A percentile compares a stretch with the other conserved stretches of the same genome.
Evolutionary conservation across 2,113 vertebrate species (phyloP).

Genomic region (Sylvilagus bachmani): DNA sequence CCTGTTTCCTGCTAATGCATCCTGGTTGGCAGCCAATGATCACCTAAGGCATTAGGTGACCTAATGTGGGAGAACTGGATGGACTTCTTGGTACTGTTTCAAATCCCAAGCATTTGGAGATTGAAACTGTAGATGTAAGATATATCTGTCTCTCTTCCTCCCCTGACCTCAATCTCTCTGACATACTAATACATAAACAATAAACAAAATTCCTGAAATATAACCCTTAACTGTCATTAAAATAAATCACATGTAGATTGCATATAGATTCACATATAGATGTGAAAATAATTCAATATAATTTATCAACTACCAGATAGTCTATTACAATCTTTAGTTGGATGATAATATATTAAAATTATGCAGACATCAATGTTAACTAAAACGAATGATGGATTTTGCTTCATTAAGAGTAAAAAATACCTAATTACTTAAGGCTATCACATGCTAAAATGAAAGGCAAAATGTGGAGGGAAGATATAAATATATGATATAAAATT

Average conservation of each 20-base stretch:
- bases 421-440: not conserved
- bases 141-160: too few relatives aligned
- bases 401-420: not conserved
- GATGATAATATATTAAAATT: not conserved
- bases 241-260: not conserved
- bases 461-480: not conserved
- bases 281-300: not conserved
- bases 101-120: too few relatives aligned
- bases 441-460: not conserved
- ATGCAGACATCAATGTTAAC: not conserved
- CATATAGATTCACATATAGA: too few relatives aligned
- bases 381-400: not conserved
- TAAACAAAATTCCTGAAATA: not conserved
- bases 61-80: too few relatives aligned
- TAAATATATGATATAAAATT: not conserved
- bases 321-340: not conserved
- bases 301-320: not conserved
- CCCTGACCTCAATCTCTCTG: too few relatives aligned
- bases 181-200: too few relatives aligned
- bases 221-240: not conserved
- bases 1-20: too few relatives aligned
- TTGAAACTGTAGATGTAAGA: too few relatives aligned
- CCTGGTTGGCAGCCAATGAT: too few relatives aligned
- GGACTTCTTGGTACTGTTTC: too few relatives aligned
- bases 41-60: too few relatives aligned